Percentiles rank a stretch among this genome's conserved stretches.
phyloP scores from a whole-genome alignment of 1,140 invertebrate genomes.

The Sarcophaga bullata region DNA sequence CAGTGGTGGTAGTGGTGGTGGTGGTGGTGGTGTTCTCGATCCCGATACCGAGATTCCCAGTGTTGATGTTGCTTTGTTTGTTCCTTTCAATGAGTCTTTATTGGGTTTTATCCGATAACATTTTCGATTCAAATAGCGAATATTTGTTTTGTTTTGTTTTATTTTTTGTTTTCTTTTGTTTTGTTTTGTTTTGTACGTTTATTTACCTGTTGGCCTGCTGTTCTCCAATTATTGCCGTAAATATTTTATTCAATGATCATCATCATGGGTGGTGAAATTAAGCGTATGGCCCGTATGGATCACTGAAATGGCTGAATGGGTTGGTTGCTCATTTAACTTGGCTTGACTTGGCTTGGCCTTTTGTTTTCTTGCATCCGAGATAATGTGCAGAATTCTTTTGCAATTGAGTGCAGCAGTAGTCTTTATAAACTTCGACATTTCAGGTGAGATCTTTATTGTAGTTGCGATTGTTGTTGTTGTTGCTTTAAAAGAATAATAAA shows the following conservation, averaged over 20 bases:
- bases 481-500: too few species aligned
- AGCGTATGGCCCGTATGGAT: neutral
- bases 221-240: conserved; percentile 3
- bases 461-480: too few species aligned
- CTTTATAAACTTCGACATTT: too few species aligned
- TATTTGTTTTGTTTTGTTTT: neutral
- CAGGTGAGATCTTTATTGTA: too few species aligned
- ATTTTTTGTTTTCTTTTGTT: neutral
- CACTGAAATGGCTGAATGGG: neutral
- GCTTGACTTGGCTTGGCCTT: neutral
- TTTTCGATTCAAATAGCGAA: neutral
- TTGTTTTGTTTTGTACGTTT: neutral
- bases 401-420: too few species aligned
- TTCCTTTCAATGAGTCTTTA: neutral
- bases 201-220: conserved; percentile 7
- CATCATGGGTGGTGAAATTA: conserved; percentile 3
- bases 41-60: too few species aligned
- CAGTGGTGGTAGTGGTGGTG: too few species aligned
- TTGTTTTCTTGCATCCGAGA: neutral
- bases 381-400: neutral
- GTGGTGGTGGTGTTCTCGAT: too few species aligned
- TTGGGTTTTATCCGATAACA: neutral
- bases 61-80: too few species aligned
- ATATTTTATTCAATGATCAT: neutral
- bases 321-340: neutral